Conservation (phyloP, 92 coral and sea anemone genomes). For the Zoanthus gigantus region DNA sequence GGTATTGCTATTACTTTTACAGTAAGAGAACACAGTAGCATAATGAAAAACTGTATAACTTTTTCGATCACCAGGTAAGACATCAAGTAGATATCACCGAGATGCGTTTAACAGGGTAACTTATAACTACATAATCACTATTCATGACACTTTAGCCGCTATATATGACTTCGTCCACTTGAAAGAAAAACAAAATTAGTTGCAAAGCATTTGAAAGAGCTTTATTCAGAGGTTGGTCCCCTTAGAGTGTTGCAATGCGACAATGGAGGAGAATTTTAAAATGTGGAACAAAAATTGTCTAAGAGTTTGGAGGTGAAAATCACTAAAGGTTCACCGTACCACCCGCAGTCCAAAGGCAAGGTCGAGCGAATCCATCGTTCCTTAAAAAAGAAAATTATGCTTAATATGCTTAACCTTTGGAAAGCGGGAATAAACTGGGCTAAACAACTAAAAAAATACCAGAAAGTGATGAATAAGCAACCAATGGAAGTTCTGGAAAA, state of each 20-base stretch:
- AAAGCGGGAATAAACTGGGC: conserved; percentile 65
- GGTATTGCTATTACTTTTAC: no score
- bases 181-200: conserved; percentile 35
- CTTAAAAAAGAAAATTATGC: conserved; percentile 45
- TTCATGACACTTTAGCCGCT: conserved; percentile 66
- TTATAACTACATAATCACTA: conserved; percentile 53
- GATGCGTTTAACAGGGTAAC: conserved; percentile 18
- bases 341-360: conserved; percentile 72
- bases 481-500: no score
- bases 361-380: conserved; percentile 49
- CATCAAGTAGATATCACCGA: no score
- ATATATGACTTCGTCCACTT: conserved; percentile 62
- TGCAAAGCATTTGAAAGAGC: background rate
- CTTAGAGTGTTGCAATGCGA: conserved; percentile 60
- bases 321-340: conserved; percentile 59
- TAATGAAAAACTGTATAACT: no score
- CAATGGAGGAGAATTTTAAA: conserved; percentile 61
- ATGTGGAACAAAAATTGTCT: conserved; percentile 43
- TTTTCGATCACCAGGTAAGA: no score
- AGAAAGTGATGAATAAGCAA: conserved; percentile 9
- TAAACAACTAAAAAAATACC: conserved; percentile 50
- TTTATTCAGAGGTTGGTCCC: conserved; percentile 25
- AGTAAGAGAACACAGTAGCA: no score
- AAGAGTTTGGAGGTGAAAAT: conserved; percentile 37
- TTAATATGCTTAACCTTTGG: conserved; percentile 10